phyloP scores from a whole-genome alignment of 2,113 vertebrate genomes.

The Leucopsar rothschildi region DNA sequence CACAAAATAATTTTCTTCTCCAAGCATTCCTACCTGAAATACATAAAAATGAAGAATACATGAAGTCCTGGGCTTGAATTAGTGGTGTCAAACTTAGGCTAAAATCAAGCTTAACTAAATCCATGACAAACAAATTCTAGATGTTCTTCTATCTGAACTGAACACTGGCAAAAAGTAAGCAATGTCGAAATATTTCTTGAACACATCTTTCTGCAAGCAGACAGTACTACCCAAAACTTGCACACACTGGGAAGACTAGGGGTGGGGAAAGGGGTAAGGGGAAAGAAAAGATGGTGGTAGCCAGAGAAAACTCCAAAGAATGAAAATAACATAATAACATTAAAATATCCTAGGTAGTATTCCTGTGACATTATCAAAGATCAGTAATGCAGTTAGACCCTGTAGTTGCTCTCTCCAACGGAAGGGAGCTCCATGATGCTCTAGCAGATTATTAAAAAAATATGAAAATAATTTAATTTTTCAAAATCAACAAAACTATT shows the following conservation, averaged over 20 bases:
- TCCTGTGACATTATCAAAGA: background rate
- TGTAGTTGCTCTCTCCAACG: background rate
- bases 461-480: fast-evolving
- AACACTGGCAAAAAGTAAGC: background rate
- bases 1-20: background rate
- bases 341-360: background rate
- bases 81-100: background rate
- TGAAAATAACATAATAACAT: background rate
- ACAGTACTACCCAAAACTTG: background rate
- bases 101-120: background rate
- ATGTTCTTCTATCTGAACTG: background rate
- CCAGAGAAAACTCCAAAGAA: background rate
- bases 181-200: background rate
- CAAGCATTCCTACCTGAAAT: background rate
- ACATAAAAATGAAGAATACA: background rate
- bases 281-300: background rate
- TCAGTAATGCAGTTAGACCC: background rate
- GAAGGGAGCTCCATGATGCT: background rate
- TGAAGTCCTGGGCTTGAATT: background rate
- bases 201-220: background rate
- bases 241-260: fast-evolving
- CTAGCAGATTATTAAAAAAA: background rate
- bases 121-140: background rate
- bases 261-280: fast-evolving
- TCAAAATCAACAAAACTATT: background rate